These are phyloP conservation scores for Meiosimyza platycephala DNA, from an alignment of 2,888 invertebrate genomes.

Conservation along the genomic window DNA sequence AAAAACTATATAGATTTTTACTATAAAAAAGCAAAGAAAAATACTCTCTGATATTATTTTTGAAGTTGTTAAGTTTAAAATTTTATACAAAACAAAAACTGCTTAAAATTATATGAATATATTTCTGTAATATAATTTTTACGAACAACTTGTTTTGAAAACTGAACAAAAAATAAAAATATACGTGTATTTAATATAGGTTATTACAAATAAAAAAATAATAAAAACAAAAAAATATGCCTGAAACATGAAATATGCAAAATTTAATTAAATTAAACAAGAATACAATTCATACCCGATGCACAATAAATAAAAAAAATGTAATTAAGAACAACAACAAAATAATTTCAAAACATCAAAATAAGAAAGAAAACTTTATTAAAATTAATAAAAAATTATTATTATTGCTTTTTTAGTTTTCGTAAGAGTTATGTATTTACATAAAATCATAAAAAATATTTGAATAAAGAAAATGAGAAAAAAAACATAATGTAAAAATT, in stretches of 20 bases:
- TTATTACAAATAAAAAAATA: constrained; percentile 1
- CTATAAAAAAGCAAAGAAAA: constrained; percentile 46
- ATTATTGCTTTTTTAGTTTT: constrained; percentile 65
- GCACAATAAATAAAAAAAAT: constrained; percentile 62
- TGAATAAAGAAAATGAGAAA: constrained; percentile 46
- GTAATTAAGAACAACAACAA: constrained; percentile 52
- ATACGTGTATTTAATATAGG: constrained; percentile 38
- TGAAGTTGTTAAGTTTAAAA: constrained; percentile 27
- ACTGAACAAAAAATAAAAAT: constrained; percentile 49
- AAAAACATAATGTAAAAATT: constrained; percentile 46
- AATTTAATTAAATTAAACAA: constrained; percentile 47
- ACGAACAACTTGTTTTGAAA: constrained; percentile 50
- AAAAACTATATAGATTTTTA: constrained; percentile 55
- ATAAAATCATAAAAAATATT: constrained; percentile 53
- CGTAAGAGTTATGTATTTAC: constrained; percentile 61
- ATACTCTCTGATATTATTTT: constrained; percentile 25
- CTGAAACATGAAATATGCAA: constrained; percentile 48
- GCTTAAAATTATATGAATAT: constrained; percentile 45
- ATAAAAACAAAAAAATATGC: constrained; percentile 44
- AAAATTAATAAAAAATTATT: constrained; percentile 58
- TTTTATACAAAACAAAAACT: constrained; percentile 41
- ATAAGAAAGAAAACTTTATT: constrained; percentile 51
- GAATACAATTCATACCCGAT: constrained; percentile 48
- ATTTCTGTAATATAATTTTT: constrained; percentile 27
- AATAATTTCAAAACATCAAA: constrained; percentile 43